phyloP scores from a whole-genome alignment of 1,140 invertebrate genomes.

The Heliconius hermathena region DNA sequence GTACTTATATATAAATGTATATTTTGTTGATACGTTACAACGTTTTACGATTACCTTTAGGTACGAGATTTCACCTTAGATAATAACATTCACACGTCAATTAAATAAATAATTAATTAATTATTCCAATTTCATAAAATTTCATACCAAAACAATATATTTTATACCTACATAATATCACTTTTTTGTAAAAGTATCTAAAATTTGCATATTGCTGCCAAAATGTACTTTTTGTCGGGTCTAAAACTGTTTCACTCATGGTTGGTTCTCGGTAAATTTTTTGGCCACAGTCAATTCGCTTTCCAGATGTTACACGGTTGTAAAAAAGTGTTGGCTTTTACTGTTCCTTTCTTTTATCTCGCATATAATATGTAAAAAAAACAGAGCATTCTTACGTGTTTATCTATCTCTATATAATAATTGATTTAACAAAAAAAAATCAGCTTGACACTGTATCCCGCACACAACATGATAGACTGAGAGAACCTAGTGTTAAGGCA shows the following conservation, averaged over 20 bases:
- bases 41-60: too few relatives aligned
- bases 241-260: slow-evolving; percentile 17
- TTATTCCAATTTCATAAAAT: not conserved
- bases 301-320: slow-evolving; percentile 26
- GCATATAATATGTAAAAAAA: not conserved
- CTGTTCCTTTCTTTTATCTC: slow-evolving; percentile 11
- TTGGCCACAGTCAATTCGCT: slow-evolving; percentile 25
- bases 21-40: too few relatives aligned
- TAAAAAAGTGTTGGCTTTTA: slow-evolving; percentile 19
- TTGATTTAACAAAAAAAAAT: too few relatives aligned
- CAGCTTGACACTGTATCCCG: too few relatives aligned
- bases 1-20: too few relatives aligned
- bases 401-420: too few relatives aligned
- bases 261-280: slow-evolving; percentile 23
- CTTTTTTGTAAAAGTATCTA: not conserved
- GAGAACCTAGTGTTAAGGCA: too few relatives aligned
- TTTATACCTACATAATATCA: not conserved
- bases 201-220: slow-evolving; percentile 4
- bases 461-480: too few relatives aligned
- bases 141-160: not conserved
- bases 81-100: too few relatives aligned
- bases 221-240: slow-evolving; percentile 18
- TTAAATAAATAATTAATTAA: too few relatives aligned
- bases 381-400: not conserved
- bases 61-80: too few relatives aligned